Evolutionary conservation across 2,797 vertebrate species (phyloP).

Genomic region (Melanotaenia nigrans): DNA sequence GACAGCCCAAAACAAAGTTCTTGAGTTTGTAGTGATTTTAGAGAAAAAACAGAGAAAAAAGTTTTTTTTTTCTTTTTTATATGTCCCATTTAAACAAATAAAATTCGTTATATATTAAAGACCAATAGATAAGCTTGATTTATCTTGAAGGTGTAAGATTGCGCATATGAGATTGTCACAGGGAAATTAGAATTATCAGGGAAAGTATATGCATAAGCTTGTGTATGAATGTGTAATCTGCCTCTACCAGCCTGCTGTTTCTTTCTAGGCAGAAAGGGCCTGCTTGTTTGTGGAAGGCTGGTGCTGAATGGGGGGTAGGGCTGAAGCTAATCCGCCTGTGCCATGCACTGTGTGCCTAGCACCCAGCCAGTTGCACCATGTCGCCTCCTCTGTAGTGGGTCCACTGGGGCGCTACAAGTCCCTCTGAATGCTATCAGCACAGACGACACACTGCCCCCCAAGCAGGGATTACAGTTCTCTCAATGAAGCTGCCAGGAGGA

Average conservation of each 20-base stretch:
- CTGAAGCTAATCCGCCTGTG: conserved; percentile 75
- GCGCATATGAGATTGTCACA: conserved; percentile 10
- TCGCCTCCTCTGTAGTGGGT: conserved; percentile 73
- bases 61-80: too few species aligned
- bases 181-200: conserved; percentile 52
- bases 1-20: background rate
- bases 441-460: conserved; percentile 79
- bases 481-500: conserved; percentile 75
- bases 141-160: background rate
- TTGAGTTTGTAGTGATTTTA: background rate
- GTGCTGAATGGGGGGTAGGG: conserved; percentile 57
- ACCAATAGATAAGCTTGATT: background rate
- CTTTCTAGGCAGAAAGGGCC: conserved; percentile 54
- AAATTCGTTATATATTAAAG: background rate
- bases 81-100: background rate
- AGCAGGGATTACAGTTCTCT: conserved; percentile 81
- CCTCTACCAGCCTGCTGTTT: conserved; percentile 69
- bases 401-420: conserved; percentile 74
- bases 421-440: conserved; percentile 84
- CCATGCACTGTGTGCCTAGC: conserved; percentile 70
- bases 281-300: conserved; percentile 67
- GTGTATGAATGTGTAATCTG: conserved; percentile 72
- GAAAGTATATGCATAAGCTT: conserved; percentile 44
- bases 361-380: conserved; percentile 72
- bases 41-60: background rate